Evolutionary conservation across 2,797 vertebrate species (phyloP), one percentile per base, ranked within the genome.

Genomic region (Enteromius afrohamiltoni): DNA sequence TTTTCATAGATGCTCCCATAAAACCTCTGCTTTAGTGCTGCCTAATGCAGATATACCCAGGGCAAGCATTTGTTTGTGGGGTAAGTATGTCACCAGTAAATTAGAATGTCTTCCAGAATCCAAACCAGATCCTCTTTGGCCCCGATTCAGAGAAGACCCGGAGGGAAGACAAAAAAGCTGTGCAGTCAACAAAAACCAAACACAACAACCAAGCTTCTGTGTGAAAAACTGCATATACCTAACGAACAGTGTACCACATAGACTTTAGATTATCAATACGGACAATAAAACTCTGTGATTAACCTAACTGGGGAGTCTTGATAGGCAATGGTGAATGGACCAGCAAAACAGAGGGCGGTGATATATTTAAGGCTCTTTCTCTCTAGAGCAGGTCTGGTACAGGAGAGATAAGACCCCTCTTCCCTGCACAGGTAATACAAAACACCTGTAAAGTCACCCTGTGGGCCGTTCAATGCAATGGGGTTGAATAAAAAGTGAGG

Each of bases 81-180:
- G 47, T 78, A 78, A 82, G 55, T 65, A 58, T 40, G 80, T 76
- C 75, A 80, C 4, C 62, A 53, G 70, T 34, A 75, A 62, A 79
- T 86, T 85, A 82, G 6, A 47, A 77, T 34, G 37, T 78, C 80
- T 49, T 77, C 60, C 62, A 79, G n/a, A 65, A 78, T 55, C 26
- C 19, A 67, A 58, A 76, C 49, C 47, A 69, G 14, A 83, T 65
- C 68, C 42, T 45, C 55, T 53, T 21, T 82, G 45, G 40, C 64
- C 62, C 31, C 60, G 13, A 64, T 77, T 60, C 45, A 74, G 14
- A 34, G 51, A 60, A 58, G 47, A 55, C 53, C 37, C 19, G 23
- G 51, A 53, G 53, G 73, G 65, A 77, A 69, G 60, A 60, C 17
- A 62, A 76, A 26, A 81, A 77, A 42, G 17, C 62, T 13, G 37